Conservation (phyloP, 2,797 vertebrate genomes). For the Pempheris klunzingeri region DNA sequence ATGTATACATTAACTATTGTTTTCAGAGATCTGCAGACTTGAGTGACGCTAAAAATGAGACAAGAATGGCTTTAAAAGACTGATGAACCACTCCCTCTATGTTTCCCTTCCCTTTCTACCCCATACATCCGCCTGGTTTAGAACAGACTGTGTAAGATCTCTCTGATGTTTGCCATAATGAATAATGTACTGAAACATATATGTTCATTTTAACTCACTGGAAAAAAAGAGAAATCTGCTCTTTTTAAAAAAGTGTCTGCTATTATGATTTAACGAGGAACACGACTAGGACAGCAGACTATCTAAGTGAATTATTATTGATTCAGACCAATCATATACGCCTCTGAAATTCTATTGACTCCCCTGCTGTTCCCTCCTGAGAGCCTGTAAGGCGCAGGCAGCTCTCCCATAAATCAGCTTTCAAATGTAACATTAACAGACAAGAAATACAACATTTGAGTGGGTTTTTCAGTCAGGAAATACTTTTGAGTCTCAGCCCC, state of each 20-base stretch:
- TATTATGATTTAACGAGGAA: conserved; percentile 37
- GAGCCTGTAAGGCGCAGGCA: conserved; percentile 38
- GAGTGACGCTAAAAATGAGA: conserved; percentile 7
- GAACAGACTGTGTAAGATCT: conserved; percentile 29
- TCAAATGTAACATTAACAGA: conserved; percentile 33
- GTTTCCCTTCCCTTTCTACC: conserved; percentile 37
- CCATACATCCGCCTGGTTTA: conserved; percentile 45
- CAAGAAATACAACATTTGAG: conserved; percentile 14
- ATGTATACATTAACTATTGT: neutral
- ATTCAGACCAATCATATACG: conserved; percentile 57
- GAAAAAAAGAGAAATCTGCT: conserved; percentile 13
- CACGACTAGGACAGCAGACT: conserved; percentile 41
- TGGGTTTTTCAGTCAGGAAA: conserved; percentile 36
- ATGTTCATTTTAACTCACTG: neutral
- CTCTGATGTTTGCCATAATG: conserved; percentile 33
- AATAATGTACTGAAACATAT: conserved; percentile 39
- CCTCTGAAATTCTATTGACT: conserved; percentile 55
- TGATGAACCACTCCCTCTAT: conserved; percentile 25
- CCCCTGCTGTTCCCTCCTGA: conserved; percentile 35
- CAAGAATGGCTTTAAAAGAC: conserved; percentile 35
- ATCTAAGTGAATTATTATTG: conserved; percentile 70
- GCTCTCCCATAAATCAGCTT: conserved; percentile 42
- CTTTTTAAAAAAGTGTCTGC: conserved; percentile 21
- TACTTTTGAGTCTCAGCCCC: conserved; percentile 28
- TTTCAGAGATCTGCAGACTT: neutral